phyloP scores from a whole-genome alignment of 1,140 invertebrate genomes.

The Drosophila saltans region DNA sequence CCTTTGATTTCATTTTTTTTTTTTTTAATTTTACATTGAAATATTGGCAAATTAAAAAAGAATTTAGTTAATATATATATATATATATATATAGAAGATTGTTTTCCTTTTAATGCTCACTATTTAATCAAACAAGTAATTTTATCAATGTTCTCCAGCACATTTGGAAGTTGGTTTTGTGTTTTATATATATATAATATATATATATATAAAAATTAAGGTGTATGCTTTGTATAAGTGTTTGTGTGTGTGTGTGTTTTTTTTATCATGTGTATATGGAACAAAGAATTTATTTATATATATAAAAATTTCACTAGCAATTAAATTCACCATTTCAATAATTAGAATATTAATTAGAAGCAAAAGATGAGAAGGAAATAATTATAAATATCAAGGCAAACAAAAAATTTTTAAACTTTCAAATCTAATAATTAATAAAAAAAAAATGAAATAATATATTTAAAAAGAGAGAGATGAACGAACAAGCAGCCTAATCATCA shows the following conservation, averaged over 20 bases:
- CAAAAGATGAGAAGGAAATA: conserved; percentile 69
- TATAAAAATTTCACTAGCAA: conserved; percentile 77
- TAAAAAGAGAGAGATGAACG: conserved; percentile 31
- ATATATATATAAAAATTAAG: conserved; percentile 52
- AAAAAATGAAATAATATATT: conserved; percentile 24
- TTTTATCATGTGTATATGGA: conserved; percentile 31
- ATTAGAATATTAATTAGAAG: conserved; percentile 69
- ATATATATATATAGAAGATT: conserved; percentile 24
- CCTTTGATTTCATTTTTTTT: conserved; percentile 53
- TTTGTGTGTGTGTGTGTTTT: conserved; percentile 36
- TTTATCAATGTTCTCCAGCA: conserved; percentile 61
- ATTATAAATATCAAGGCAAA: conserved; percentile 48
- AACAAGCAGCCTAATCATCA: conserved; percentile 62
- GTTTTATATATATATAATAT: conserved; percentile 33
- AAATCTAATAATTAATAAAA: not conserved
- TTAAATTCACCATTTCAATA: conserved; percentile 75
- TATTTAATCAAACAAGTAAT: not conserved
- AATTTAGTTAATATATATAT: conserved; percentile 17
- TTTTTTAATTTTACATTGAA: conserved; percentile 55
- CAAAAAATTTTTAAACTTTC: conserved; percentile 34
- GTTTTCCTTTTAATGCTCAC: conserved; percentile 18
- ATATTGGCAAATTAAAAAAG: conserved; percentile 57
- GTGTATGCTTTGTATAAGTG: conserved; percentile 44
- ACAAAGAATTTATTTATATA: conserved; percentile 78
- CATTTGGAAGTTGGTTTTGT: conserved; percentile 51